A percentile compares a stretch with the other conserved stretches of the same genome.
These are phyloP conservation scores for Drosophila neonasuta DNA, from an alignment of 2,888 invertebrate species.

Conservation along the genomic window DNA sequence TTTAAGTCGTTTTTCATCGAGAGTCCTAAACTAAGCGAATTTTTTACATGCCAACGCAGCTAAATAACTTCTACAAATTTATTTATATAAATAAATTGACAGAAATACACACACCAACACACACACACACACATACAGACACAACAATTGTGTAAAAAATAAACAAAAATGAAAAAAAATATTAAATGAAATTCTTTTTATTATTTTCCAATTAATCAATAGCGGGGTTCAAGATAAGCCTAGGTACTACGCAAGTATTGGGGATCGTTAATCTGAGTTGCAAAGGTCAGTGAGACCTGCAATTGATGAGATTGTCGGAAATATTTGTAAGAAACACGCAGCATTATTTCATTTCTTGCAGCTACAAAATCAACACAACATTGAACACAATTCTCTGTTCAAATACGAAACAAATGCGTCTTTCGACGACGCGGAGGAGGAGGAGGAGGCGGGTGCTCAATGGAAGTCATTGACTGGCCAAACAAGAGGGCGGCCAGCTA, in stretches of 20 bases:
- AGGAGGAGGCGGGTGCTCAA: not conserved
- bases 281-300: conserved; percentile 16
- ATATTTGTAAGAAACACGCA: not conserved
- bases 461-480: conserved; percentile 61
- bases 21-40: conserved; percentile 59
- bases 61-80: conserved; percentile 49
- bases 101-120: conserved; percentile 48
- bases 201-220: conserved; percentile 8
- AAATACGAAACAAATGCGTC: conserved; percentile 9
- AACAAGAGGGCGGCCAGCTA: conserved; percentile 11
- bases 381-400: conserved; percentile 7
- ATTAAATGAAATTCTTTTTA: conserved; percentile 30
- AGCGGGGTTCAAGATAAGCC: conserved; percentile 30
- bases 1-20: conserved; percentile 69
- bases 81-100: conserved; percentile 62
- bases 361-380: conserved; percentile 32
- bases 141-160: conserved; percentile 68
- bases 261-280: conserved; percentile 7
- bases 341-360: conserved; percentile 23
- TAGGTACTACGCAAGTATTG: conserved; percentile 8
- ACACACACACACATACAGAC: conserved; percentile 55
- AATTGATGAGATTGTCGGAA: conserved; percentile 27
- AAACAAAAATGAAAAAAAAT: conserved; percentile 59
- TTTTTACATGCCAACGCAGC: conserved; percentile 70
- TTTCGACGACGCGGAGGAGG: not conserved